Evolutionary conservation across 2,113 vertebrate genomes (phyloP), one percentile per base, ranked within the genome.

Genomic region (Phalacrocorax pelagicus): DNA sequence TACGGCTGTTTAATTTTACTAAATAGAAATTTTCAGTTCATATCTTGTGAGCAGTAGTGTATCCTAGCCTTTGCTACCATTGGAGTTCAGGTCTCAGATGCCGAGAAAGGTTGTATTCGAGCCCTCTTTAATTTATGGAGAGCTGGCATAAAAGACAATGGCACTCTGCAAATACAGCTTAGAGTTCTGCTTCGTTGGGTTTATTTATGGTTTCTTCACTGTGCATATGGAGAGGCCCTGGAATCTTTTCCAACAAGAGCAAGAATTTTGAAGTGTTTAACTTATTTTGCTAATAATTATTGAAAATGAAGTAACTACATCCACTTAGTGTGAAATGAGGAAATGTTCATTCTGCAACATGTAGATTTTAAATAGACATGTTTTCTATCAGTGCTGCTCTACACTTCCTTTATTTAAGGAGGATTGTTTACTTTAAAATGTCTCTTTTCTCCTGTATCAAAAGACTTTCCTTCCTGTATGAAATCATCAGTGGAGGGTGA

Each of bases 391-490:
- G 74, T 27, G 95, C 96, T 97, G 96, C 95, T 97, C 66, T 92
- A 62, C 10, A 0, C 46, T 96, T 91, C 91, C 86, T 92, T 92
- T 87, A 63, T 91, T 69, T 71, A 86, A 3, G 92, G 93, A 93
- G 92, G 72, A 67, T 81, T 87, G 94, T 97, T 97, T 97, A 95
- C 94, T 96, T 96, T 79, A 69, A 86, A 57, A 77, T 65, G 52
- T 73, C 66, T 81, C n/a, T 59, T 79, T 94, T 79, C 86, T 92
- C 46, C 71, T 93, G 79, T 72, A 92, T 82, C 81, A 73, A 32
- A 93, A 93, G 66, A 95, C 74, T 87, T 88, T 70, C 82, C 90
- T 96, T 91, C 92, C 88, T 89, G 46, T 81, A 81, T 92, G 63
- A 75, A 63, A 26, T 88, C 57, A 88, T 89, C 90, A 70, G n/a